These are phyloP conservation scores for Mormyrops attenuatus DNA, from an alignment of 2,797 vertebrate species.

Conservation along the genomic window DNA sequence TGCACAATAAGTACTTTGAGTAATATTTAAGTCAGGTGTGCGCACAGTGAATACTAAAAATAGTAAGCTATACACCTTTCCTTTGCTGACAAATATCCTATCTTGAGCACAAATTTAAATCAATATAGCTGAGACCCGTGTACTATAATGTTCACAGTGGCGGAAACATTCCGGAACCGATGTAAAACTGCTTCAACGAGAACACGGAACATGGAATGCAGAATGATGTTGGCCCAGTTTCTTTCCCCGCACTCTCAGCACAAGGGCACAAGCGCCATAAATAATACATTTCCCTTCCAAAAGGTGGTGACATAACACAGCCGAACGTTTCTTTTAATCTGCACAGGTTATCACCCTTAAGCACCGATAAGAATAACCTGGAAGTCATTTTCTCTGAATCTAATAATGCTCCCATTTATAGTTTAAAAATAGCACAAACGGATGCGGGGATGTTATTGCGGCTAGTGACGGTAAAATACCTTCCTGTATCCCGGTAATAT, in stretches of 20 bases:
- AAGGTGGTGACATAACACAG: background rate
- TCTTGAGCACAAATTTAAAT: background rate
- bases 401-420: background rate
- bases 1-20: background rate
- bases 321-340: background rate
- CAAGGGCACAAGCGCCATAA: background rate
- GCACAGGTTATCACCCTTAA: background rate
- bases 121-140: background rate
- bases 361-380: background rate
- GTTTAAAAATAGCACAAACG: background rate
- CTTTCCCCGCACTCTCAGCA: background rate
- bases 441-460: background rate
- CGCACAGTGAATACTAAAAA: background rate
- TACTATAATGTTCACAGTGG: background rate
- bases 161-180: background rate
- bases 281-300: background rate
- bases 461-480: background rate
- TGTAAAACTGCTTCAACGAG: background rate
- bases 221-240: background rate
- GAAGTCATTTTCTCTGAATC: background rate
- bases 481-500: background rate
- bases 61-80: background rate
- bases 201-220: background rate
- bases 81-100: background rate
- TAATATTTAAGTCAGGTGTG: background rate